Percentiles rank a stretch among this genome's conserved stretches.
Evolutionary conservation across 2,113 vertebrate species (phyloP).

Genomic region (Embiotoca jacksoni): DNA sequence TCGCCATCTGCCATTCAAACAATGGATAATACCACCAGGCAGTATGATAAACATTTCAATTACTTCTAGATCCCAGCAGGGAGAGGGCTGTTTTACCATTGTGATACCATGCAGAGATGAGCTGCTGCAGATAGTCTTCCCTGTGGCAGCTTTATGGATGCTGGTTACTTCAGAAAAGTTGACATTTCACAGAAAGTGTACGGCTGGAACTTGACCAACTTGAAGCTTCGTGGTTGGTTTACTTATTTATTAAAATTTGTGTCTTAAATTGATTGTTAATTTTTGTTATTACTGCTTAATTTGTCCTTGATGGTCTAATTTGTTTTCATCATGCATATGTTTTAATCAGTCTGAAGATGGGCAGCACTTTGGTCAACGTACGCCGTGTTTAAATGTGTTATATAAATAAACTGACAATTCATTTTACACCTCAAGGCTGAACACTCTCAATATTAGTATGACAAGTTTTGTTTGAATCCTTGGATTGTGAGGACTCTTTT

Average conservation of each 20-base stretch:
- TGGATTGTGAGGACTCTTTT: not conserved
- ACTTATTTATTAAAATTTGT: too few relatives aligned
- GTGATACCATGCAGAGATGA: not conserved
- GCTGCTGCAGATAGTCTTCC: slow-evolving; percentile 1
- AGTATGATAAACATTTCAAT: slow-evolving; percentile 8
- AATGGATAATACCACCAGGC: slow-evolving; percentile 5
- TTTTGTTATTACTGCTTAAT: too few relatives aligned
- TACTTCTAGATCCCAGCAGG: slow-evolving; percentile 14
- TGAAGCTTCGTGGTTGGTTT: not conserved
- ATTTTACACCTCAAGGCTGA: not conserved
- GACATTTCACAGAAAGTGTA: not conserved
- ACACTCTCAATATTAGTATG: not conserved
- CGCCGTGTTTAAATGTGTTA: too few relatives aligned
- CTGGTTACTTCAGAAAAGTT: not conserved
- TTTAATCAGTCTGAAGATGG: too few relatives aligned
- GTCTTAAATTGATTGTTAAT: too few relatives aligned
- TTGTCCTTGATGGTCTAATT: too few relatives aligned
- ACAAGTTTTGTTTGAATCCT: not conserved
- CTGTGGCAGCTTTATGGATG: not conserved
- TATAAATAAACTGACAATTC: too few relatives aligned
- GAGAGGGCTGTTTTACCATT: not conserved
- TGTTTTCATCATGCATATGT: too few relatives aligned
- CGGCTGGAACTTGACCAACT: not conserved
- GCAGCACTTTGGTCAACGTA: too few relatives aligned
- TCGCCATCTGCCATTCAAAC: slow-evolving; percentile 1